Conservation (phyloP, 2,113 vertebrate genomes). For the Epinephelus moara region DNA sequence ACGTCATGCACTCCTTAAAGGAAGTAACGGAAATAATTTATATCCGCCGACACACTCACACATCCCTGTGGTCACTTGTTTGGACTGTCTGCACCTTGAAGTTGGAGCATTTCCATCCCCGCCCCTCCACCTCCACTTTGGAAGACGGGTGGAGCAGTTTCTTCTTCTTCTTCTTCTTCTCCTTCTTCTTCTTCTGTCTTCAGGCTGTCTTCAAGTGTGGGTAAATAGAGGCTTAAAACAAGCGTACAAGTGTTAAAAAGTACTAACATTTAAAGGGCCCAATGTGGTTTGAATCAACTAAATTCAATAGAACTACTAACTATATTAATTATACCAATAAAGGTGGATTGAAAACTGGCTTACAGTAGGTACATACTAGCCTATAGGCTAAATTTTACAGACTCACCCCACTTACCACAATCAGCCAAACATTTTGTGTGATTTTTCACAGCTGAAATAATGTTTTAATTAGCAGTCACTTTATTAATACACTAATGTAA, state of each 20-base stretch:
- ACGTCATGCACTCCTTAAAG: not conserved
- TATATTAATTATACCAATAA: constrained; percentile 5
- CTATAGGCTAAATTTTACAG: not conserved
- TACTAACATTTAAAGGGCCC: too few relatives aligned
- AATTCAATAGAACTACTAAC: not conserved
- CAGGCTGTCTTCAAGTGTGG: not conserved
- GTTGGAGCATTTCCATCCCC: too few relatives aligned
- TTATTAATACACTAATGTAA: constrained; percentile 25
- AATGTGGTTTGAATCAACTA: not conserved
- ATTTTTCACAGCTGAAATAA: constrained; percentile 15
- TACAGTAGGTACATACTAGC: not conserved
- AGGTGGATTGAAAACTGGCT: not conserved
- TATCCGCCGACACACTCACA: not conserved
- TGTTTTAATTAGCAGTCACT: constrained; percentile 26
- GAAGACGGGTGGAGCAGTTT: too few relatives aligned
- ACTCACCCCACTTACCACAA: not conserved
- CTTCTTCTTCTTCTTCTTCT: not conserved
- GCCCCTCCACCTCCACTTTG: too few relatives aligned
- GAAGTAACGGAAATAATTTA: not conserved
- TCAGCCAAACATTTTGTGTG: not conserved
- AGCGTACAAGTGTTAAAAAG: not conserved
- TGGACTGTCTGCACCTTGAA: too few relatives aligned
- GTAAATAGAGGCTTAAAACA: not conserved
- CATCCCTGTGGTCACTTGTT: too few relatives aligned
- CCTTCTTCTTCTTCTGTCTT: not conserved